phyloP scores from a whole-genome alignment of 1,140 invertebrate species.

The Bactericera cockerelli region DNA sequence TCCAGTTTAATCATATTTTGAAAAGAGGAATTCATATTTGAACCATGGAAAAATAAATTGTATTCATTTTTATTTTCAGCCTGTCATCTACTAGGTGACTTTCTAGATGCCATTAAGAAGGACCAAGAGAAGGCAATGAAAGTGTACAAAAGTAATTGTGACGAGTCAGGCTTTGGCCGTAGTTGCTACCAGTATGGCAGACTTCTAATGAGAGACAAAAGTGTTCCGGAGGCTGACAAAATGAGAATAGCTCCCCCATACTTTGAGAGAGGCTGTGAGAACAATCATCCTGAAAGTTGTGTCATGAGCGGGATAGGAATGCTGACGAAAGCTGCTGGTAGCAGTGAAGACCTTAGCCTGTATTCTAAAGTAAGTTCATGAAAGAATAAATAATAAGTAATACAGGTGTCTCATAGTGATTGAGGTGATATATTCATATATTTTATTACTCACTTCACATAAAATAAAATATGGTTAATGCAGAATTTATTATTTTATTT shows the following conservation, averaged over 20 bases:
- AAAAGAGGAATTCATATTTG: too few relatives aligned
- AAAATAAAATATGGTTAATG: too few relatives aligned
- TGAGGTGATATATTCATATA: too few relatives aligned
- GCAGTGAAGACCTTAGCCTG: slow-evolving; percentile 3
- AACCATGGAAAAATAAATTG: too few relatives aligned
- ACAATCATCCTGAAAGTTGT: slow-evolving; percentile 21
- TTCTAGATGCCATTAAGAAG: slow-evolving; percentile 62
- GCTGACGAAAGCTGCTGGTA: slow-evolving; percentile 23
- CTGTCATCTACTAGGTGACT: slow-evolving; percentile 83
- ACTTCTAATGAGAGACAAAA: slow-evolving; percentile 44
- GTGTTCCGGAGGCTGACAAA: slow-evolving; percentile 22
- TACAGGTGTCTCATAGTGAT: too few relatives aligned
- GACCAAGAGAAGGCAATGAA: slow-evolving; percentile 59
- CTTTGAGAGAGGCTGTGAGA: slow-evolving; percentile 10
- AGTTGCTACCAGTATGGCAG: slow-evolving; percentile 76
- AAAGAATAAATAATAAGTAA: too few relatives aligned
- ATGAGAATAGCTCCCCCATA: not conserved
- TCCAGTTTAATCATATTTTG: too few relatives aligned
- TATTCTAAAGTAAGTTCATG: slow-evolving; percentile 1
- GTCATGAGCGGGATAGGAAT: not conserved
- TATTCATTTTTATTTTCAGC: slow-evolving; percentile 37
- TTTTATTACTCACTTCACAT: too few relatives aligned
- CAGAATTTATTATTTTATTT: too few relatives aligned
- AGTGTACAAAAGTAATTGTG: slow-evolving; percentile 70
- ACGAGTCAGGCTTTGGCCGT: slow-evolving; percentile 57